Evolutionary conservation across 2,888 invertebrate species (phyloP).

Genomic region (Phania funesta): DNA sequence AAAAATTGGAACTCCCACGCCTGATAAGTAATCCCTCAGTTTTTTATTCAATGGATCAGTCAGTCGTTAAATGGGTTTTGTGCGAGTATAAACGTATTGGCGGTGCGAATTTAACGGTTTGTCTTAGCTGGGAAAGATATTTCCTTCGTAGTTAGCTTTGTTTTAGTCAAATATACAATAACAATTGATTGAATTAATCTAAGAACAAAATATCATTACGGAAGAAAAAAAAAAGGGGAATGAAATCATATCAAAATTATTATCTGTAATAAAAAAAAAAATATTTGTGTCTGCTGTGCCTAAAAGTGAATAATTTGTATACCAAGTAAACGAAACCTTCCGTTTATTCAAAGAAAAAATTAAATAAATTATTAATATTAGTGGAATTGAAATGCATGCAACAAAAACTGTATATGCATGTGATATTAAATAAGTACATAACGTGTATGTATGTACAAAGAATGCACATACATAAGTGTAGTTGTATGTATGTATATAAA

Average conservation of each 20-base stretch:
- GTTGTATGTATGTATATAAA: not conserved
- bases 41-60: constrained; percentile 42
- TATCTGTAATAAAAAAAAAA: constrained; percentile 9
- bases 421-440: not conserved
- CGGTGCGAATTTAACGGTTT: constrained; percentile 25
- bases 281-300: constrained; percentile 22
- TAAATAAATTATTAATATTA: constrained; percentile 32
- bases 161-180: constrained; percentile 28
- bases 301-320: constrained; percentile 12
- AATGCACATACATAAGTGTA: constrained; percentile 3
- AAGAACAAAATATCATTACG: constrained; percentile 49
- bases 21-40: constrained; percentile 34
- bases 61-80: constrained; percentile 53
- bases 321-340: not conserved
- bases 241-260: constrained; percentile 36
- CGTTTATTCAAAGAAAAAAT: constrained; percentile 1
- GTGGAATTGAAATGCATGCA: constrained; percentile 3
- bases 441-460: not conserved
- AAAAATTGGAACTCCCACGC: too few relatives aligned
- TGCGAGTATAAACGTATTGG: constrained; percentile 45
- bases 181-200: constrained; percentile 11
- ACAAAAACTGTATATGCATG: not conserved
- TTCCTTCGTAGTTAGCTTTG: constrained; percentile 46
- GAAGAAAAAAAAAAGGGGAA: constrained; percentile 39
- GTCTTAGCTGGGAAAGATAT: not conserved